Evolutionary conservation across 1,140 invertebrate species (phyloP), one percentile per base, ranked within the genome.

Genomic region (Euura lappo): DNA sequence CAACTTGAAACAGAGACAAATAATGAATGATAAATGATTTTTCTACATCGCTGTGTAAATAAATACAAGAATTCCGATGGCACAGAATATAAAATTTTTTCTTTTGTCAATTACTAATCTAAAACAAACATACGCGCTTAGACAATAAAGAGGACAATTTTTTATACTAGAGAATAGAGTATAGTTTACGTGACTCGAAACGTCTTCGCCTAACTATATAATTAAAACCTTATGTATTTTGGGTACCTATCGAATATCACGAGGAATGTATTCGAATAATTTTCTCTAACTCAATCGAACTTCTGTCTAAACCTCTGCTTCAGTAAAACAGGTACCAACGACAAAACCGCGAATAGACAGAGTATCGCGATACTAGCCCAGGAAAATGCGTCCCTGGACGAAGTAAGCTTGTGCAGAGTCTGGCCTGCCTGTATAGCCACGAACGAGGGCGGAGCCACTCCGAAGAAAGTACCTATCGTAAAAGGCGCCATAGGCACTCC

Each of bases 401-500:
- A 97, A 3, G 96, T 96, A 82, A 99, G 89, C 74, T 97, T 92
- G 77, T 99, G 95, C 28, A 99, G 88, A 1, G 98, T 99, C 81
- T 96, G 97, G 28, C 98, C 99, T 64, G 97, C 97, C 89, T 99
- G 97, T 79, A 99, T 98, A 1, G 97, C 97, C 2, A 99, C 92
- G 86, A 99, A 97, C 4, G 98, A 99, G 46, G 98, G 98, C 68
- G 98, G 98, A 3, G 97, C 98, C 3, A 99, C 98, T 79, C 98
- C 98, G 90, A 92, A 88, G 89, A 94, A 93, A 75, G 99, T 99
- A 72, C 98, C 99, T 65, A 98, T 78, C 73, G 96, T 96, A 88
- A 99, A 99, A 65, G 97, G 96, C 70, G 91, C 76, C 65, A 99
- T 85, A 28, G 98, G 97, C 43, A 99, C 98, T 80, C 97, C 97